A percentile compares a stretch with the other conserved stretches of the same genome.
These are phyloP conservation scores for Hestina assimilis DNA, from an alignment of 1,140 invertebrate genomes.

Conservation along the genomic window DNA sequence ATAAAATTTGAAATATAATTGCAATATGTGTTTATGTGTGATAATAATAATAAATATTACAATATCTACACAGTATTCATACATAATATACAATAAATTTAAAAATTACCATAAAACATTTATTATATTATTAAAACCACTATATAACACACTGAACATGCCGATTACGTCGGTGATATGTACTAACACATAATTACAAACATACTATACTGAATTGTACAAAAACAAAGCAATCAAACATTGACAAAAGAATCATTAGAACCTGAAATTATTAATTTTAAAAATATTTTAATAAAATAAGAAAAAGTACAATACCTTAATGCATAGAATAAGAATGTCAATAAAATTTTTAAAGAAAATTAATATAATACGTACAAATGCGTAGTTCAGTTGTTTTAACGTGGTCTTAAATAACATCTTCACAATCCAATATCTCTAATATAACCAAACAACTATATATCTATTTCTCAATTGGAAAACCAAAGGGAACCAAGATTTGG, in stretches of 20 bases:
- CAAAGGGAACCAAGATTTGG: slow-evolving; percentile 45
- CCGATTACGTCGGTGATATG: slow-evolving; percentile 31
- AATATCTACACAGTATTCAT: slow-evolving; percentile 56
- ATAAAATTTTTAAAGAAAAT: background rate
- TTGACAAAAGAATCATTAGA: background rate
- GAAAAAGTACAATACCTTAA: background rate
- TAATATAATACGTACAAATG: background rate
- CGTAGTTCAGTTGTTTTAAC: slow-evolving; percentile 31
- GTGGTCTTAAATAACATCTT: slow-evolving; percentile 43
- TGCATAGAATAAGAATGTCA: background rate
- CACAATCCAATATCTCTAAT: slow-evolving; percentile 39
- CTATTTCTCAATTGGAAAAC: slow-evolving; percentile 37
- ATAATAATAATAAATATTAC: slow-evolving; percentile 63
- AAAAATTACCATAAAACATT: slow-evolving; percentile 24
- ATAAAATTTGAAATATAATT: slow-evolving; percentile 63
- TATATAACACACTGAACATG: slow-evolving; percentile 14
- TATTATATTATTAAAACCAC: slow-evolving; percentile 29
- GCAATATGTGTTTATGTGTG: slow-evolving; percentile 47
- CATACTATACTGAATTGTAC: too few relatives aligned
- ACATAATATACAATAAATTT: slow-evolving; percentile 36
- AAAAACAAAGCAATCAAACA: background rate
- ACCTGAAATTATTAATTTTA: too few relatives aligned
- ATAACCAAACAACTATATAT: slow-evolving; percentile 46
- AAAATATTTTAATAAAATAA: background rate
- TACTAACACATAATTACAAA: slow-evolving; percentile 28